Conservation (phyloP, 2,113 vertebrate species). For the Podocnemis expansa region DNA sequence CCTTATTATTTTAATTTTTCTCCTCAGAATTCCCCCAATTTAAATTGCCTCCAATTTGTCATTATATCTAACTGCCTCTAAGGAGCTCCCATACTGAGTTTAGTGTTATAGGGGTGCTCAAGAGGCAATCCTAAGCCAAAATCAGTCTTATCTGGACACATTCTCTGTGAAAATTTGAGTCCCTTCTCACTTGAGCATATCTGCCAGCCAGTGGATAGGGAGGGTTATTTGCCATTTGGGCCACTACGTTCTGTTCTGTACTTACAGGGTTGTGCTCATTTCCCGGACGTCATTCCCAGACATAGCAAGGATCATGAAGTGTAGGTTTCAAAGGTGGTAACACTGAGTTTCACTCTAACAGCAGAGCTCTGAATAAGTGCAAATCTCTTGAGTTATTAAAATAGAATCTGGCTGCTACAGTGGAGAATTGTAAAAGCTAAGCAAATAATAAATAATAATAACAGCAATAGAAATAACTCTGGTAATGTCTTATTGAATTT, state of each 20-base stretch:
- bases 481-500: background rate
- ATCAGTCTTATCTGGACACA: background rate
- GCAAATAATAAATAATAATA: conserved; percentile 8
- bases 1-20: conserved; percentile 25
- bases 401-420: background rate
- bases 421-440: background rate
- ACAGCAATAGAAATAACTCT: background rate
- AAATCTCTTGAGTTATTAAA: background rate
- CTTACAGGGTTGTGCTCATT: conserved; percentile 2
- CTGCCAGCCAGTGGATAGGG: conserved; percentile 14
- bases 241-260: conserved; percentile 26
- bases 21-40: background rate
- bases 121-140: conserved; percentile 8
- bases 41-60: conserved; percentile 20
- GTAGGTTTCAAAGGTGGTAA: background rate
- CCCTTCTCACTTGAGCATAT: conserved; percentile 18
- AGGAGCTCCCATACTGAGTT: conserved; percentile 15
- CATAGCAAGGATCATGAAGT: background rate
- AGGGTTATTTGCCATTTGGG: conserved; percentile 35
- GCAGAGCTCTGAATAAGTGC: background rate
- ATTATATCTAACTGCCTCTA: conserved; percentile 17
- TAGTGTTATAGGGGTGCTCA: conserved; percentile 1
- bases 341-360: background rate
- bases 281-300: background rate
- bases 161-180: conserved; percentile 6